Evolutionary conservation across 2,888 invertebrate genomes (phyloP).

Genomic region (Stegana nigrithorax): DNA sequence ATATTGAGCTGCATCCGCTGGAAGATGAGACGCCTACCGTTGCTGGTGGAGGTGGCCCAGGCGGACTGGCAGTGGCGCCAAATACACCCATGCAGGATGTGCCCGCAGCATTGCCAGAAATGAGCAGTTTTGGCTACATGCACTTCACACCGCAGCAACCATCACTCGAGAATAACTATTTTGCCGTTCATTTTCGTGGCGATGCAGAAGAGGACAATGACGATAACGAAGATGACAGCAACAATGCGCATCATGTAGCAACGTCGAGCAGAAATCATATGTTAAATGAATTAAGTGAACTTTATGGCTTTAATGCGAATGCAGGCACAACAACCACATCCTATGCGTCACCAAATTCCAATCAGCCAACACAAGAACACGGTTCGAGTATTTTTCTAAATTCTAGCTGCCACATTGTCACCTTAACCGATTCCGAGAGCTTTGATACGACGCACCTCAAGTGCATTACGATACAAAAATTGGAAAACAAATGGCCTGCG

Average conservation of each 20-base stretch:
- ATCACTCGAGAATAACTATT: constrained; percentile 65
- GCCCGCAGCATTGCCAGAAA: constrained; percentile 26
- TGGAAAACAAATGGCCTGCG: constrained; percentile 87
- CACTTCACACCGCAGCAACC: constrained; percentile 59
- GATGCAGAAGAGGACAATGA: constrained; percentile 26
- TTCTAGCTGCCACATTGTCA: constrained; percentile 63
- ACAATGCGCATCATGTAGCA: neutral
- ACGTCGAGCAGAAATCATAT: constrained; percentile 5
- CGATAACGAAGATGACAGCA: constrained; percentile 15
- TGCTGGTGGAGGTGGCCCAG: too few species aligned
- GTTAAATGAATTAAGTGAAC: neutral
- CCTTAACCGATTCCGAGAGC: constrained; percentile 82
- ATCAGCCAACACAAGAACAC: neutral
- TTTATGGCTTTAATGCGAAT: neutral
- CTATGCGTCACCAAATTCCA: neutral
- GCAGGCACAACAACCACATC: neutral
- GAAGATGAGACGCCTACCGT: constrained; percentile 78
- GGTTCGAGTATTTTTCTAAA: constrained; percentile 25
- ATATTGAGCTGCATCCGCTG: constrained; percentile 82
- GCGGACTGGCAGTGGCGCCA: constrained; percentile 18
- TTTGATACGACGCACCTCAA: constrained; percentile 89
- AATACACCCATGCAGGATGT: constrained; percentile 7
- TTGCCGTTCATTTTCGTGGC: constrained; percentile 64
- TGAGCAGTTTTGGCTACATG: constrained; percentile 44
- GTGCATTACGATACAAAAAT: constrained; percentile 84